Base-by-base conservation (phyloP, 2,797 vertebrate species). In the Tenualosa thibaudeaui region DNA sequence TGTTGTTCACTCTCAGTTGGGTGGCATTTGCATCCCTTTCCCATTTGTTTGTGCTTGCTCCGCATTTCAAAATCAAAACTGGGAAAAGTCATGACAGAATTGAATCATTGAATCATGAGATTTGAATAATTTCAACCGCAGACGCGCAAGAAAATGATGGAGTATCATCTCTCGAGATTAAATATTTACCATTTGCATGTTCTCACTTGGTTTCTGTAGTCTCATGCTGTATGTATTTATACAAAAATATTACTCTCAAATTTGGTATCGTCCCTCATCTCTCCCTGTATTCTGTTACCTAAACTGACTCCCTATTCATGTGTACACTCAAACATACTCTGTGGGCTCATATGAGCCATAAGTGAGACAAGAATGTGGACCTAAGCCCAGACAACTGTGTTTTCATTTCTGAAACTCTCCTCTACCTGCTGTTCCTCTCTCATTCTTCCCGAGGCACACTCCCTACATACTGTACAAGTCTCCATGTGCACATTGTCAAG, bases 21-120 rank as follows among this genome's bases (percentile, higher is more conserved):
- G 71, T 43, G 71, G 22, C 71, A 78, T 78, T 9, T 78, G 71
- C 71, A 78, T 78, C 71, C 71, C 40, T 17, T 43, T 46, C 19
- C 19, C 71, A 78, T 78, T 3, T 19, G 5, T 37, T 40, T 78
- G 15, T 40, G 71, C 40, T 22, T n/a, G 71, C 19, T 78, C 71
- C 40, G 46, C 8, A 43, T 78, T 22, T 10, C 40, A 22, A 10
- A 37, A 43, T 19, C 71, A 78, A 7, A 40, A 46, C 65, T 37
- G 17, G 17, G 19, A 46, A 46, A 78, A 9, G 50, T 51, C 50
- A 51, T 2, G 10, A n/a, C n/a, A n/a, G n/a, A n/a, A n/a, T n/a
- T n/a, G n/a, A n/a, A n/a, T n/a, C n/a, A n/a, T n/a, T n/a, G n/a
- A n/a, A n/a, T n/a, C n/a, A n/a, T n/a, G n/a, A n/a, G n/a, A 43